Conservation (phyloP, 2,113 vertebrate species). For the Osmerus eperlanus region DNA sequence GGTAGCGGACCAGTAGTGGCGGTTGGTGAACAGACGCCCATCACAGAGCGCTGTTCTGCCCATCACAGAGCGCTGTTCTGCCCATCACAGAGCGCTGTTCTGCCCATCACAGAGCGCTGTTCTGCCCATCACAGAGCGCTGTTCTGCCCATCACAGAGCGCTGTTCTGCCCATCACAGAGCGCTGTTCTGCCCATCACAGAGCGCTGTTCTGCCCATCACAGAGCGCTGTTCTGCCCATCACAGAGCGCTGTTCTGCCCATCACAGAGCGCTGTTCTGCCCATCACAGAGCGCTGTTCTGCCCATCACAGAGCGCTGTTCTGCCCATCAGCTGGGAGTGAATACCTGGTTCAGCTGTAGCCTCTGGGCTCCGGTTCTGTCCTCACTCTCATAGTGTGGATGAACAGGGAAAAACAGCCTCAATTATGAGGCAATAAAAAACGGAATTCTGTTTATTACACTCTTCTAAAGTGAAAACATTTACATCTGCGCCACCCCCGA, state of each 20-base stretch:
- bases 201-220: no score
- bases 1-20: background rate
- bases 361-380: background rate
- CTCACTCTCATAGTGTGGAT: background rate
- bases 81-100: no score
- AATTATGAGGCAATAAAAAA: no score
- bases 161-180: no score
- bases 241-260: background rate
- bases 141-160: background rate
- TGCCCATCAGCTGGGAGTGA: conserved; percentile 19
- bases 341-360: conserved; percentile 17
- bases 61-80: no score
- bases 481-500: background rate
- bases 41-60: background rate
- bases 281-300: no score
- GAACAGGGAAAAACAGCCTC: background rate
- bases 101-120: no score
- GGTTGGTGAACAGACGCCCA: conserved; percentile 17
- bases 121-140: no score
- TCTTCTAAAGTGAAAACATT: background rate
- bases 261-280: background rate
- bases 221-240: conserved; percentile 15
- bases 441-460: no score
- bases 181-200: no score
- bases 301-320: background rate